Base-by-base conservation (phyloP, 2,888 invertebrate species). In the Pecten maximus region DNA sequence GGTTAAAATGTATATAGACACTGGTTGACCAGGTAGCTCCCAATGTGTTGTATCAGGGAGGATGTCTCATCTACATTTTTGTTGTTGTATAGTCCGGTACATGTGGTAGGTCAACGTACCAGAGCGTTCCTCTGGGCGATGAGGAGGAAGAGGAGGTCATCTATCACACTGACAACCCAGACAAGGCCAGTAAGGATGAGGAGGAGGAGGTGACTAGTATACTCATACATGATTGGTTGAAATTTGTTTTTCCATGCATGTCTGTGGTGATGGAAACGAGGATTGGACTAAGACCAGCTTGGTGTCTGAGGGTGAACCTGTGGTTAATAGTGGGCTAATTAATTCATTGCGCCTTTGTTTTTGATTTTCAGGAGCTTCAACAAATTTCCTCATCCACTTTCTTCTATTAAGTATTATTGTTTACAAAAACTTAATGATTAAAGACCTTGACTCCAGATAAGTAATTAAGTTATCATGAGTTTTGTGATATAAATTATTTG, bases 141-240 rank as follows among this genome's bases (percentile, higher is more conserved):
- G 92, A 91, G 6, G 93, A 94, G 15, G 88, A 89, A 28, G 93
- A 93, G 2, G 95, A 95, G 87, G 93, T 95, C 23, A 92, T 94
- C 87, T 93, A 94, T 91, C 95, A 95, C 91, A 93, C 92, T 60
- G 95, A 94, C 90, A 93, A 93, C 40, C 89, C 92, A 54, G 87
- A 91, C 48, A 90, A 92, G 28, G 86, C 89, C 40, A 90, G 92
- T 28, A 94, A 93, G 40, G 93, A 92, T 39, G 92, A 91, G 48
- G 93, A 92, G 50, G 94, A 94, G 91, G 93, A 94, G 95, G 94
- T 94, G 93, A 94, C 60, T 87, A 89, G 86, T 10, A 86, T 40
- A 60, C 54, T 89, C 48, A 86, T 87, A 87, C 87, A 50, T 50
- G 35, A 74, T 74, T 74, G 74, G 74, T 74, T 74, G 74, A 74